A percentile compares a stretch with the other conserved stretches of the same genome.
These are phyloP conservation scores for Pheosia tremula DNA, from an alignment of 2,888 invertebrate species.

Conservation along the genomic window DNA sequence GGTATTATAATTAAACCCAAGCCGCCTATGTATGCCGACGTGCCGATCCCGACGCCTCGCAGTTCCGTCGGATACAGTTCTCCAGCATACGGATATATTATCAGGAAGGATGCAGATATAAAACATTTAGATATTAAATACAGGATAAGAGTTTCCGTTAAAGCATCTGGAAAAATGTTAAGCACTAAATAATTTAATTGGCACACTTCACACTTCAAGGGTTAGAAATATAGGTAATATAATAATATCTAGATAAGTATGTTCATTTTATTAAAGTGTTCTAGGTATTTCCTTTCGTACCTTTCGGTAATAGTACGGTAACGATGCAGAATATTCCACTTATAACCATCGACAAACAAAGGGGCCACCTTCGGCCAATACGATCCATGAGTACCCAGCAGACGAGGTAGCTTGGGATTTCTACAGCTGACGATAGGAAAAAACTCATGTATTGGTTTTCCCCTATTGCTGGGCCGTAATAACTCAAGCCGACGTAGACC, in stretches of 20 bases:
- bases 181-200: neutral
- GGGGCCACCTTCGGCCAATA: constrained; percentile 94
- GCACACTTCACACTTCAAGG: no score
- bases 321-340: constrained; percentile 94
- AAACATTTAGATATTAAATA: constrained; percentile 94
- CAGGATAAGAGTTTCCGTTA: constrained; percentile 88
- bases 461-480: constrained; percentile 95
- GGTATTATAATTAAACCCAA: constrained; percentile 95
- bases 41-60: constrained; percentile 95
- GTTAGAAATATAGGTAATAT: no score
- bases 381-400: constrained; percentile 96
- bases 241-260: no score
- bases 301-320: constrained; percentile 92
- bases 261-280: no score
- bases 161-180: constrained; percentile 85
- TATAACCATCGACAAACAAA: constrained; percentile 93
- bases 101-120: constrained; percentile 95
- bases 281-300: constrained; percentile 66
- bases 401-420: constrained; percentile 94
- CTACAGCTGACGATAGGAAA: constrained; percentile 93
- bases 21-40: constrained; percentile 95
- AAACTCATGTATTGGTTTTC: constrained; percentile 95
- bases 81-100: constrained; percentile 96
- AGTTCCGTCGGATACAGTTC: constrained; percentile 96
- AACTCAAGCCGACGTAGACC: constrained; percentile 95